Conservation (phyloP, 1,140 invertebrate genomes). For the Microplitis mediator region DNA sequence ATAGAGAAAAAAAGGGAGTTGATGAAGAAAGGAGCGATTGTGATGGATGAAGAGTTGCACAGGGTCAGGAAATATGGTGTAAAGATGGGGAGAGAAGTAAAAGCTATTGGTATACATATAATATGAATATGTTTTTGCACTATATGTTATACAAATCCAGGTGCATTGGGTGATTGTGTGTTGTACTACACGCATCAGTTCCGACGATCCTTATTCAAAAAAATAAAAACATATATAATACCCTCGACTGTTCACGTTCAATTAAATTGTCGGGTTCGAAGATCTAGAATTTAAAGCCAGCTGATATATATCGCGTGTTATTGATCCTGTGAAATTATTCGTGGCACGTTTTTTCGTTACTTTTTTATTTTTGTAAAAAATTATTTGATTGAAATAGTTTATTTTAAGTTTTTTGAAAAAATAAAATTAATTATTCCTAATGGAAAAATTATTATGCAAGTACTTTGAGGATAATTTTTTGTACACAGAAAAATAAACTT, state of each 20-base stretch:
- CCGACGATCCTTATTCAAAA: conserved; percentile 9
- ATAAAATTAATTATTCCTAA: too few species aligned
- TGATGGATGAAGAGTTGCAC: conserved; percentile 21
- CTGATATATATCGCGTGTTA: background rate
- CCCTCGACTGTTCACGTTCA: conserved; percentile 3
- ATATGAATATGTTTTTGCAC: background rate
- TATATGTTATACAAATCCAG: background rate
- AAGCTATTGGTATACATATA: background rate
- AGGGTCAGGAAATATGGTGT: conserved; percentile 22
- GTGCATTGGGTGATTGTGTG: conserved; percentile 9
- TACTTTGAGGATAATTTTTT: too few species aligned
- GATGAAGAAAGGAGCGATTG: conserved; percentile 6
- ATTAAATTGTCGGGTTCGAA: conserved; percentile 7
- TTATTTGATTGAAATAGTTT: background rate
- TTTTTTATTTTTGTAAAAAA: background rate
- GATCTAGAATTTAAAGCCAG: conserved; percentile 1
- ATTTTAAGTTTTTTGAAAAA: too few species aligned
- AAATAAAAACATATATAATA: background rate
- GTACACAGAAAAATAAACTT: too few species aligned
- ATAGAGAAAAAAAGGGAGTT: background rate
- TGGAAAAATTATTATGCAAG: too few species aligned
- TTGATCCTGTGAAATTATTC: background rate
- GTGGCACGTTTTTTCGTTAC: background rate
- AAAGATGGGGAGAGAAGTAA: background rate
- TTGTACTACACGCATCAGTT: conserved; percentile 2